phyloP scores from a whole-genome alignment of 2,888 invertebrate genomes.

The Sarcophaga caerulescens region DNA sequence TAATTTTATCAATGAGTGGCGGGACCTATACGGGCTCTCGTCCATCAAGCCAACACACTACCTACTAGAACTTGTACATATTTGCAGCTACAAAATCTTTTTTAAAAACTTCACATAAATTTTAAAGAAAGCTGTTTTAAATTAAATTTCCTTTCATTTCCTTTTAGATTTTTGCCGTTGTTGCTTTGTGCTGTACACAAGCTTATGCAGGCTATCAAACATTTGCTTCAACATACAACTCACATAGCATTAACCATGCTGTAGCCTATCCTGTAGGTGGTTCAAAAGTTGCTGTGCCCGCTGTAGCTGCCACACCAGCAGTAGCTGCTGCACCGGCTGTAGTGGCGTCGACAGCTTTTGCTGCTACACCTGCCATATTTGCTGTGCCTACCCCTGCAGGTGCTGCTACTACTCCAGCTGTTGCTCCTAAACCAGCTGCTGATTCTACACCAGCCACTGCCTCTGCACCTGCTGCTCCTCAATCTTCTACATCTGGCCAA shows the following conservation, averaged over 20 bases:
- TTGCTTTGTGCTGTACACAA: constrained; percentile 75
- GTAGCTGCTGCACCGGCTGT: constrained; percentile 70
- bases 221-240: constrained; percentile 89
- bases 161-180: constrained; percentile 75
- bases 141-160: neutral
- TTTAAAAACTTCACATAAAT: too few species aligned
- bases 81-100: too few species aligned
- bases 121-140: too few species aligned
- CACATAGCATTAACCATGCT: constrained; percentile 88
- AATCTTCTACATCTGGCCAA: neutral
- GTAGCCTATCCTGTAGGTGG: constrained; percentile 84
- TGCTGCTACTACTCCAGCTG: constrained; percentile 32
- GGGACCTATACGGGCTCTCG: too few species aligned
- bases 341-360: constrained; percentile 62
- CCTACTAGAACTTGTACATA: too few species aligned
- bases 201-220: constrained; percentile 84
- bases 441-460: neutral
- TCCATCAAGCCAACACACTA: too few species aligned
- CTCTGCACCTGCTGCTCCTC: neutral
- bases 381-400: constrained; percentile 35
- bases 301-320: constrained; percentile 56
- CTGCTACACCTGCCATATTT: constrained; percentile 67
- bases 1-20: too few species aligned
- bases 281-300: constrained; percentile 71
- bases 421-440: constrained; percentile 8